Percentiles rank a stretch among this genome's conserved stretches.
Conservation (phyloP, 1,140 invertebrate genomes). For the Liolophura sinensis region DNA sequence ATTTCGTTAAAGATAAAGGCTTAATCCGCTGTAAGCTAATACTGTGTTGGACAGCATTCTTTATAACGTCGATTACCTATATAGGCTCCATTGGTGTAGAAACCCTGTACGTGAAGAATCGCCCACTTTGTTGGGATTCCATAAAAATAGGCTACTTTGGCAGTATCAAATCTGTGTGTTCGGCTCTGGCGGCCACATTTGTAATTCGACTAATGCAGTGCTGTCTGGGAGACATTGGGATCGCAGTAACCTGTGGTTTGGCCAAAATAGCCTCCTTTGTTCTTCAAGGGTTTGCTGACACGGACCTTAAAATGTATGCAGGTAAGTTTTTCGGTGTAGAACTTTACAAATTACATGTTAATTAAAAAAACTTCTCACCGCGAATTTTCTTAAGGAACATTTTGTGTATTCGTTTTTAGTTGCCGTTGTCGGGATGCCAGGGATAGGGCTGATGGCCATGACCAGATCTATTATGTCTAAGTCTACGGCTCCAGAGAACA, state of each 20-base stretch:
- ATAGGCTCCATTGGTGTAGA: constrained; percentile 9
- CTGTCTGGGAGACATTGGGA: constrained; percentile 8
- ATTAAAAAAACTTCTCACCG: too few relatives aligned
- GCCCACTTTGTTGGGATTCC: constrained; percentile 21
- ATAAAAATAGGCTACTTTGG: constrained; percentile 15
- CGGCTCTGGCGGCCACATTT: constrained; percentile 4
- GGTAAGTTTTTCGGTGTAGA: constrained; percentile 4
- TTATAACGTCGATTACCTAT: not conserved
- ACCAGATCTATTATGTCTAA: too few relatives aligned
- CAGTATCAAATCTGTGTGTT: not conserved
- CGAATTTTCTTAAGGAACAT: too few relatives aligned
- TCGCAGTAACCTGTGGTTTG: constrained; percentile 9
- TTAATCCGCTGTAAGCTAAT: constrained; percentile 9
- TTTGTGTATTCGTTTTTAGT: too few relatives aligned
- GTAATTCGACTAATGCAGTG: constrained; percentile 11
- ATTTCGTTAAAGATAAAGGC: not conserved
- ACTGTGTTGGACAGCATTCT: constrained; percentile 10
- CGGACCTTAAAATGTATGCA: constrained; percentile 8
- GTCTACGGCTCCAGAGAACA: too few relatives aligned
- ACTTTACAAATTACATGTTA: too few relatives aligned
- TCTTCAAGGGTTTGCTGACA: constrained; percentile 9
- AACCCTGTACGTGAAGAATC: constrained; percentile 13
- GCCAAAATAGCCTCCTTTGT: constrained; percentile 3
- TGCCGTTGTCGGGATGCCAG: too few relatives aligned
- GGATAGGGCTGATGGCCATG: too few relatives aligned